phyloP scores from a whole-genome alignment of 2,888 invertebrate species.

The Mythimna lalbum region DNA sequence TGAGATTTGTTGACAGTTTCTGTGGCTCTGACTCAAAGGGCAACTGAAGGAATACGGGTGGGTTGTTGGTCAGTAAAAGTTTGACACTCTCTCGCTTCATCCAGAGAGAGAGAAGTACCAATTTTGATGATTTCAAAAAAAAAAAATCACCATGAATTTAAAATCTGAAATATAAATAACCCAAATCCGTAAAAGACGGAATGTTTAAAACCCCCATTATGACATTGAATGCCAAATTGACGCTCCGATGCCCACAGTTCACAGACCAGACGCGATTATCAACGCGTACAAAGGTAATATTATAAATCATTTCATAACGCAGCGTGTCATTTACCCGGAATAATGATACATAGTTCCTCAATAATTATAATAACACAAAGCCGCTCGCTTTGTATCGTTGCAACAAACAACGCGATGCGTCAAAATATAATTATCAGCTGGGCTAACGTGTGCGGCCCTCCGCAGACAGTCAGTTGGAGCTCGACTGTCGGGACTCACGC shows the following conservation, averaged over 20 bases:
- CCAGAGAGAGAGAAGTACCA: too few relatives aligned
- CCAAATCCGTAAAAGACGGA: background rate
- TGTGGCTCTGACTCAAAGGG: too few relatives aligned
- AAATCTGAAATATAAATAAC: background rate
- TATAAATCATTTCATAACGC: constrained; percentile 57
- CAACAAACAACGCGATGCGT: constrained; percentile 68
- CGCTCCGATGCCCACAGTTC: constrained; percentile 34
- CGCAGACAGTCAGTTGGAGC: constrained; percentile 74
- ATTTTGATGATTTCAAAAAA: background rate
- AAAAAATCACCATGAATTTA: background rate
- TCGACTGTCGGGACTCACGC: constrained; percentile 78
- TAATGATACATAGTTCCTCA: constrained; percentile 65
- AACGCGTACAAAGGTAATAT: constrained; percentile 45
- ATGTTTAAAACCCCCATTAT: background rate
- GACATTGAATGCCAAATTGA: constrained; percentile 21
- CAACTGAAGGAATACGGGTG: too few relatives aligned
- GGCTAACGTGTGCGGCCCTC: constrained; percentile 77
- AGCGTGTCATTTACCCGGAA: constrained; percentile 58
- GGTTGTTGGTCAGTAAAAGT: too few relatives aligned
- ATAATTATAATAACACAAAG: constrained; percentile 70
- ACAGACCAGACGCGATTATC: constrained; percentile 47
- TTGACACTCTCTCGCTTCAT: too few relatives aligned
- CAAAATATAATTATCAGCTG: constrained; percentile 79
- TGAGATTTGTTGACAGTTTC: too few relatives aligned
- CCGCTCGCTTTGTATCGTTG: constrained; percentile 25